These are phyloP conservation scores for Cantharis nigra DNA, from an alignment of 2,888 invertebrate genomes.

Conservation along the genomic window DNA sequence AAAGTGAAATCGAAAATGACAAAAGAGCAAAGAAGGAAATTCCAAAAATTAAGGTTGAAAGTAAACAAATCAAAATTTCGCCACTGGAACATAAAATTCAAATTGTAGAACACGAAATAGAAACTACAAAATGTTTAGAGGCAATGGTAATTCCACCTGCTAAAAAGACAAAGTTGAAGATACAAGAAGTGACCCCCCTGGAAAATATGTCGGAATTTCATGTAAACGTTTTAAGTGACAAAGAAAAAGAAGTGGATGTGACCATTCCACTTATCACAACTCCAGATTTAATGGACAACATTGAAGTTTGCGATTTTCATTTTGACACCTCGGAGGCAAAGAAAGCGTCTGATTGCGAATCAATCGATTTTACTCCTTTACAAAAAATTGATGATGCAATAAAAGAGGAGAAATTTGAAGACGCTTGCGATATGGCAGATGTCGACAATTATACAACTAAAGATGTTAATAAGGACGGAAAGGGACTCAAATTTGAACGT, in stretches of 20 bases:
- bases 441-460: conserved; percentile 1
- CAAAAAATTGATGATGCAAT: conserved; percentile 5
- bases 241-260: neutral
- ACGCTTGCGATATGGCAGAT: conserved; percentile 24
- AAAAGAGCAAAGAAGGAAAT: neutral
- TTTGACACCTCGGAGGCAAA: neutral
- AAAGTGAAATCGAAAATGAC: conserved; percentile 2
- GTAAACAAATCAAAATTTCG: neutral
- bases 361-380: neutral
- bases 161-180: neutral
- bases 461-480: conserved; percentile 3
- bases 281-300: conserved; percentile 21
- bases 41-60: neutral
- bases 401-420: conserved; percentile 23
- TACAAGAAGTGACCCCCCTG: neutral
- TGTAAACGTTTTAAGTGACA: neutral
- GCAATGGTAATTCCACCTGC: neutral
- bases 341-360: neutral
- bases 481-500: conserved; percentile 16
- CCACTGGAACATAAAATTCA: neutral
- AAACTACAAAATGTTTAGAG: neutral
- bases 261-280: conserved; percentile 16
- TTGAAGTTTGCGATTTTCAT: conserved; percentile 10
- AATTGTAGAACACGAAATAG: neutral
- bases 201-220: neutral